These are phyloP conservation scores for Caenorhabditis wallacei DNA, from an alignment of 2,888 invertebrate genomes.

Conservation along the genomic window DNA sequence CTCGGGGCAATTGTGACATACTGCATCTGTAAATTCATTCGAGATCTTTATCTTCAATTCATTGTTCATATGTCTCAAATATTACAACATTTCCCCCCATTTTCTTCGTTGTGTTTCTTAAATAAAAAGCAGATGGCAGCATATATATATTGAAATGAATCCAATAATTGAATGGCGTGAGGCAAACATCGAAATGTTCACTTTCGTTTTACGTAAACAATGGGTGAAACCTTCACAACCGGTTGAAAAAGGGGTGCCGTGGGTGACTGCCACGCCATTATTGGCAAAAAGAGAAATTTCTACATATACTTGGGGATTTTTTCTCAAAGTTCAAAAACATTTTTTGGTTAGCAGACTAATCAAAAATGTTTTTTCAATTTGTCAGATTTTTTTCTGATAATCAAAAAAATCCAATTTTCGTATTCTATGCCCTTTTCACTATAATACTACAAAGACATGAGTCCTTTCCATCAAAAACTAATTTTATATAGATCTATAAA, in stretches of 20 bases:
- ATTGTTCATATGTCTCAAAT: neutral
- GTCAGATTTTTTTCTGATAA: too few species aligned
- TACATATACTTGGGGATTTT: too few species aligned
- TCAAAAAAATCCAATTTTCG: too few species aligned
- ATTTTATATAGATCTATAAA: neutral
- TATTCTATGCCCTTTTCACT: too few species aligned
- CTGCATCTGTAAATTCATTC: conserved; percentile 37
- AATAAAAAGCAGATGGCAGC: conserved; percentile 23
- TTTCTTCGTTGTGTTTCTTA: too few species aligned
- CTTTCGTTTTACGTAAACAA: conserved; percentile 32
- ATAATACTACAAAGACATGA: neutral
- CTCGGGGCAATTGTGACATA: conserved; percentile 71
- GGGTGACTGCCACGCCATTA: conserved; percentile 21
- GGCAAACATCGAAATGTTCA: conserved; percentile 43
- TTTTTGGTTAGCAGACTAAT: too few species aligned
- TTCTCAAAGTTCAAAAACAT: too few species aligned
- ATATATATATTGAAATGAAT: conserved; percentile 4
- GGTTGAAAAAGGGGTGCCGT: conserved; percentile 51
- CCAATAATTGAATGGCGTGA: conserved; percentile 6
- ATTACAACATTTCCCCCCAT: neutral
- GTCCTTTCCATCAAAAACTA: neutral
- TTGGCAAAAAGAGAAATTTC: conserved; percentile 32
- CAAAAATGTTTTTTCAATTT: too few species aligned
- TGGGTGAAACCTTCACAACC: conserved; percentile 56
- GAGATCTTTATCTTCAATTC: conserved; percentile 3